These are phyloP conservation scores for Gouania willdenowi DNA, from an alignment of 2,797 vertebrate species.

Conservation along the genomic window DNA sequence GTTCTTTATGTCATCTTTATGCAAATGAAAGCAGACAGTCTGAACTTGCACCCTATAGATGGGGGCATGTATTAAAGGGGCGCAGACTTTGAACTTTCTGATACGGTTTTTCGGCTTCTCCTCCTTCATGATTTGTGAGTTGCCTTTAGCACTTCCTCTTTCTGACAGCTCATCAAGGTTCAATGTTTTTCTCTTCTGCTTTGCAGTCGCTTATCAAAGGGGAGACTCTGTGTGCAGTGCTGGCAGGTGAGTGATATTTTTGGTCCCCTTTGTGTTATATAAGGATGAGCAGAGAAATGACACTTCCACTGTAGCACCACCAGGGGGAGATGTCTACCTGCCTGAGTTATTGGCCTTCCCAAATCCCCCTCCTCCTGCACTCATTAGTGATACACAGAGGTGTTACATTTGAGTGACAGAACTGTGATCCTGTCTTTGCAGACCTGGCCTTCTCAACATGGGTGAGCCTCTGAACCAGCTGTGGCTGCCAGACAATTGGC, in stretches of 20 bases:
- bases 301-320: slow-evolving; percentile 51
- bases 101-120: slow-evolving; percentile 6
- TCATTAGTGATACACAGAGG: slow-evolving; percentile 1
- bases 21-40: slow-evolving; percentile 26
- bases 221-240: slow-evolving; percentile 89
- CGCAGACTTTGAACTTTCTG: slow-evolving; percentile 23
- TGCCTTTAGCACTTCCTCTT: slow-evolving; percentile 28
- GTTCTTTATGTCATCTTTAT: slow-evolving; percentile 31
- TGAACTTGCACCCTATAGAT: slow-evolving; percentile 4
- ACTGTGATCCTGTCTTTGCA: slow-evolving; percentile 54
- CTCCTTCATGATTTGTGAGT: slow-evolving; percentile 30
- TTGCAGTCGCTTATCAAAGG: slow-evolving; percentile 94
- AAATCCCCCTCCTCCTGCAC: neutral
- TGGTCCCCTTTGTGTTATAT: slow-evolving; percentile 36
- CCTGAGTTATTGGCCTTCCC: neutral
- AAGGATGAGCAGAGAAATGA: slow-evolving; percentile 5
- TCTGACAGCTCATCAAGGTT: slow-evolving; percentile 50
- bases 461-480: slow-evolving; percentile 86
- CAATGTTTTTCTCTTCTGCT: slow-evolving; percentile 39
- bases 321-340: slow-evolving; percentile 79
- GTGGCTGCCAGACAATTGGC: slow-evolving; percentile 93
- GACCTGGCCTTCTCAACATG: slow-evolving; percentile 90
- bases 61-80: slow-evolving; percentile 14
- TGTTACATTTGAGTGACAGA: slow-evolving; percentile 42
- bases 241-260: slow-evolving; percentile 82